Evolutionary conservation across 2,888 invertebrate genomes (phyloP), one percentile per base, ranked within the genome.

Genomic region (Morpho achilles): DNA sequence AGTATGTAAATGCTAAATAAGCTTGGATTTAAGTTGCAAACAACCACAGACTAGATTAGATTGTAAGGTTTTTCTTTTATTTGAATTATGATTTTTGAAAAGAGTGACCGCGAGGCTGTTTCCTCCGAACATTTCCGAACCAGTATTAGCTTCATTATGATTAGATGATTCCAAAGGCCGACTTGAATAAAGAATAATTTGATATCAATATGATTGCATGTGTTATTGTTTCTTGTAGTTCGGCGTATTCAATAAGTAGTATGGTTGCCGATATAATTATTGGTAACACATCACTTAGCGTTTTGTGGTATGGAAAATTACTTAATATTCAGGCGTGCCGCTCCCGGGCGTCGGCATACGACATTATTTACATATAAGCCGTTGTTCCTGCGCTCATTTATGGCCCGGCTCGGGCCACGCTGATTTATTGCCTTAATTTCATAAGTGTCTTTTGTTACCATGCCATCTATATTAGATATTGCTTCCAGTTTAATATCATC

Each of bases 371-470:
- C 88, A 87, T 87, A 85, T 77, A 86, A 77, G 81, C 80, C 85
- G 82, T 82, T 85, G 84, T 84, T 86, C 84, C 81, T 75, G 72
- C 59, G 79, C 79, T 84, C 88, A 86, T 87, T 87, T 87, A 83
- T 80, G 73, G 80, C 76, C 74, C 73, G 75, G 75, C 75, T 74
- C 77, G 73, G 73, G 70, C 71, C 75, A 74, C 69, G 75, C 79
- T 87, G 88, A 90, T 89, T 89, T 89, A 89, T 89, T 75, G 82
- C 80, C 80, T 87, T 88, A 88, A 89, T 89, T 89, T 90, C 87
- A 87, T 88, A 89, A 89, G 87, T 87, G 85, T 84, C 87, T 88
- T 87, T 88, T 88, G 88, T 89, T 86, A 80, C 77, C 76, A 72
- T 70, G 74, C 72, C 79, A 76, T 84, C 81, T 67, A 67, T 69